A percentile compares a stretch with the other conserved stretches of the same genome.
Evolutionary conservation across 2,888 invertebrate species (phyloP).

Genomic region (Zonitis immaculata): DNA sequence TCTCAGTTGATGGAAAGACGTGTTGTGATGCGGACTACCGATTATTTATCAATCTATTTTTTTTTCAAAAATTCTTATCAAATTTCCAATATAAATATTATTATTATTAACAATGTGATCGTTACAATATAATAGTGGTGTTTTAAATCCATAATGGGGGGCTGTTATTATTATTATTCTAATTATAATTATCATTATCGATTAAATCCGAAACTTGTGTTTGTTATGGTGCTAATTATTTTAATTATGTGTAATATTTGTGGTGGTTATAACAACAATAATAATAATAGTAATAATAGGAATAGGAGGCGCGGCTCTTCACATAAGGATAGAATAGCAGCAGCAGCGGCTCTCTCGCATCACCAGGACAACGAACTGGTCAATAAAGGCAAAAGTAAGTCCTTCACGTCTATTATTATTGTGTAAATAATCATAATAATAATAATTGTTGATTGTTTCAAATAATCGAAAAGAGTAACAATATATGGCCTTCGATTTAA

Average conservation of each 20-base stretch:
- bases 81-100: too few relatives aligned
- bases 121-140: neutral
- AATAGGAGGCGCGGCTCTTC: conserved; percentile 12
- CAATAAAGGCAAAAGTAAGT: conserved; percentile 47
- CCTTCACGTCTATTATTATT: too few relatives aligned
- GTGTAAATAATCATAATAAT: too few relatives aligned
- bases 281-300: conserved; percentile 8
- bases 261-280: conserved; percentile 10
- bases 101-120: neutral
- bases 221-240: conserved; percentile 11
- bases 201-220: conserved; percentile 6
- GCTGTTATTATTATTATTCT: conserved; percentile 13
- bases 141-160: neutral
- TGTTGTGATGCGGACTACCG: too few relatives aligned
- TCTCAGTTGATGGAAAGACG: conserved; percentile 1
- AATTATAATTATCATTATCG: neutral
- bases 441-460: too few relatives aligned
- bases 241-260: conserved; percentile 9
- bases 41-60: too few relatives aligned
- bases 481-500: neutral
- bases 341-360: conserved; percentile 12
- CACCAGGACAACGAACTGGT: conserved; percentile 35
- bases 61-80: too few relatives aligned
- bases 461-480: too few relatives aligned
- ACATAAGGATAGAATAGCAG: conserved; percentile 15